phyloP scores from a whole-genome alignment of 2,113 vertebrate species.

The Prochilodus magdalenae region DNA sequence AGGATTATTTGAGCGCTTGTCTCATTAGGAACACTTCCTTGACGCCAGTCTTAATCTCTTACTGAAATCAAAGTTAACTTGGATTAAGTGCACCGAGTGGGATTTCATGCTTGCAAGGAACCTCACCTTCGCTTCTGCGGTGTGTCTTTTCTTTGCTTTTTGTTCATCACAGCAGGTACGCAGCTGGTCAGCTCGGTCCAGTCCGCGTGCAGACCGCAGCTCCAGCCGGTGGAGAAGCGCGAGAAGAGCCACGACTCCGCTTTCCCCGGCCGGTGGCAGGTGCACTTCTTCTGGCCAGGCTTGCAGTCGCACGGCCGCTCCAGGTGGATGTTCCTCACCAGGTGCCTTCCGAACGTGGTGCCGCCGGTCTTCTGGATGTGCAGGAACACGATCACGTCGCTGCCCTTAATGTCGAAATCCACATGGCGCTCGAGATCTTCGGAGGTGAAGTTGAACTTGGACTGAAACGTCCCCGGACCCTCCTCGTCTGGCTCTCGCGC shows the following conservation, averaged over 20 bases:
- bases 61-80: too few relatives aligned
- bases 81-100: too few relatives aligned
- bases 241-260: slow-evolving; percentile 93
- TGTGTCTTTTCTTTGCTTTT: slow-evolving; percentile 78
- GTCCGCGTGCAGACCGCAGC: slow-evolving; percentile 89
- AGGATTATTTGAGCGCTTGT: too few relatives aligned
- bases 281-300: slow-evolving; percentile 92
- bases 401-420: slow-evolving; percentile 88
- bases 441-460: slow-evolving; percentile 84
- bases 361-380: slow-evolving; percentile 97
- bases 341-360: slow-evolving; percentile 91
- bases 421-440: slow-evolving; percentile 84
- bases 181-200: slow-evolving; percentile 91
- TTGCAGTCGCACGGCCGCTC: slow-evolving; percentile 92
- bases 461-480: slow-evolving; percentile 69
- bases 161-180: slow-evolving; percentile 89
- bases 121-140: slow-evolving; percentile 66
- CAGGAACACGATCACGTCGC: slow-evolving; percentile 93
- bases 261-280: slow-evolving; percentile 89
- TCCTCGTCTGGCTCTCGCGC: slow-evolving; percentile 71
- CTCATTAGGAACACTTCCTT: too few relatives aligned
- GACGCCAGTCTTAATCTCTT: too few relatives aligned
- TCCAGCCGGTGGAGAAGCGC: slow-evolving; percentile 91
- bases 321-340: slow-evolving; percentile 93
- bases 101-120: background rate